Evolutionary conservation across 2,888 invertebrate genomes (phyloP).

Genomic region (Drosophila anomalata): DNA sequence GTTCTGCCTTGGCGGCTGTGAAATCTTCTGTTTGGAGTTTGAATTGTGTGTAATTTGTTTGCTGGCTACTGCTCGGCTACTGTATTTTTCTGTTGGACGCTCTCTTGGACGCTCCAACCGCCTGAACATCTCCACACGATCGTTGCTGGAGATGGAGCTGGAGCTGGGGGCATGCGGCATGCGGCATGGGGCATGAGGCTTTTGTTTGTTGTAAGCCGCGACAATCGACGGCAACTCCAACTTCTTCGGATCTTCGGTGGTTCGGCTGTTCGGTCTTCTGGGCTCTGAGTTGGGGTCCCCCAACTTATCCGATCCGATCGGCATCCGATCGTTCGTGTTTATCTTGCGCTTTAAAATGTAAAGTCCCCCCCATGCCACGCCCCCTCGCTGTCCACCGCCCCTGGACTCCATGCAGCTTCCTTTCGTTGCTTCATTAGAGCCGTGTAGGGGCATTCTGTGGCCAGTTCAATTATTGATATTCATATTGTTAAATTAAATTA

Average conservation of each 20-base stretch:
- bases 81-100: constrained; percentile 61
- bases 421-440: constrained; percentile 38
- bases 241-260: constrained; percentile 1
- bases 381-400: constrained; percentile 18
- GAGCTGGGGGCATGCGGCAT: constrained; percentile 1
- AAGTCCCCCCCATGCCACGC: constrained; percentile 22
- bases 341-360: constrained; percentile 69
- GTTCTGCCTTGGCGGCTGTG: constrained; percentile 68
- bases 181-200: constrained; percentile 5
- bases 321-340: constrained; percentile 64
- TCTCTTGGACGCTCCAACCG: constrained; percentile 7
- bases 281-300: constrained; percentile 8
- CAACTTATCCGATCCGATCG: constrained; percentile 63
- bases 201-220: constrained; percentile 75
- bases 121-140: constrained; percentile 65
- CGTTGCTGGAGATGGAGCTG: background rate
- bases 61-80: constrained; percentile 77
- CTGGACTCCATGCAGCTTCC: constrained; percentile 26
- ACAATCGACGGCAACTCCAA: constrained; percentile 44
- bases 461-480: constrained; percentile 40
- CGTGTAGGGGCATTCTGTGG: constrained; percentile 16
- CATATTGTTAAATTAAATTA: constrained; percentile 42
- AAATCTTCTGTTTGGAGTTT: constrained; percentile 78
- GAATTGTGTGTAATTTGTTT: constrained; percentile 80
- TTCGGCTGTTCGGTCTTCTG: background rate